Evolutionary conservation across 2,113 vertebrate genomes (phyloP).

Genomic region (Ia io): DNA sequence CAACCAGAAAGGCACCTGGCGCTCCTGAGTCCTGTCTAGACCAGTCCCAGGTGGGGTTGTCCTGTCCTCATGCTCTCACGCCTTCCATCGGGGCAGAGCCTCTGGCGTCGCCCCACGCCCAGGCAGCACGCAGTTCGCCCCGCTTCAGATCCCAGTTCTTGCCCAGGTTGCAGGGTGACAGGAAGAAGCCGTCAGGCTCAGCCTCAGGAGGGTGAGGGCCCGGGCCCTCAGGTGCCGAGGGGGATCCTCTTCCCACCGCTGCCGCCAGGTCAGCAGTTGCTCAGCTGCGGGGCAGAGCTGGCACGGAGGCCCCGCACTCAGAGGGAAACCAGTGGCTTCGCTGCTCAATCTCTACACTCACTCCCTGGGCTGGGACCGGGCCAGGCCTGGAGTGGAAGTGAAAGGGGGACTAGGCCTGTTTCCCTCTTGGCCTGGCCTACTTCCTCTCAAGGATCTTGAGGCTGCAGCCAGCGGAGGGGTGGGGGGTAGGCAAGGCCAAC

Average conservation of each 20-base stretch:
- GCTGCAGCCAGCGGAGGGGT: not conserved
- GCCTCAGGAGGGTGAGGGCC: too few relatives aligned
- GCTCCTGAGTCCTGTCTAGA: not conserved
- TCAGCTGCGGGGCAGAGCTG: not conserved
- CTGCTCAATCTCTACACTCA: slow-evolving; percentile 25
- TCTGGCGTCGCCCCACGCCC: too few relatives aligned
- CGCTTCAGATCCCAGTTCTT: not conserved
- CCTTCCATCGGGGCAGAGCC: not conserved
- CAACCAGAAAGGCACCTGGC: too few relatives aligned
- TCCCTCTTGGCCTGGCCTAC: not conserved
- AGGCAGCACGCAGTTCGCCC: not conserved
- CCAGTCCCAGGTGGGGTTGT: not conserved
- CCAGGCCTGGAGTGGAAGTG: not conserved
- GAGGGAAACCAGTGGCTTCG: slow-evolving; percentile 20
- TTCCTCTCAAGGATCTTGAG: not conserved
- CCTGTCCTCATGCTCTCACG: not conserved
- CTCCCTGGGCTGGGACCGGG: not conserved
- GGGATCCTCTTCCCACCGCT: not conserved
- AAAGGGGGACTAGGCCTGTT: not conserved
- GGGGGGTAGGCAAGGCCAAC: not conserved
- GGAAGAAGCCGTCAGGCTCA: too few relatives aligned
- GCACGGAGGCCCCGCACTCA: not conserved
- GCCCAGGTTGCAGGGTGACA: too few relatives aligned
- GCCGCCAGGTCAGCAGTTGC: slow-evolving; percentile 30
- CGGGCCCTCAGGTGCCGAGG: not conserved